These are phyloP conservation scores for Helleia helle DNA, from an alignment of 2,888 invertebrate genomes.

Conservation along the genomic window DNA sequence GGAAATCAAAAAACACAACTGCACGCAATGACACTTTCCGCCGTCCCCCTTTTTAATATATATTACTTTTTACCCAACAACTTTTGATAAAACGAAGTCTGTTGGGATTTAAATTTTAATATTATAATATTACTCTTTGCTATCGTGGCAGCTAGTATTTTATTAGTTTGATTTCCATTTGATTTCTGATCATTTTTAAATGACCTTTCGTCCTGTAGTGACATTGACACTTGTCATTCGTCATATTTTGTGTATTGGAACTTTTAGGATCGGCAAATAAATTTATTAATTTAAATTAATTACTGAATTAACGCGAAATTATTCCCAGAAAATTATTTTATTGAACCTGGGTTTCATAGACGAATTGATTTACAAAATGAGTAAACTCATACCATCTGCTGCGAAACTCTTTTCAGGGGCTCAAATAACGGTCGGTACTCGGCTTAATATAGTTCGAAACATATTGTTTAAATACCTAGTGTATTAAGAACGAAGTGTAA, in stretches of 20 bases:
- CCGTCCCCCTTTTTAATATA: too few relatives aligned
- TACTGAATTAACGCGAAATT: too few relatives aligned
- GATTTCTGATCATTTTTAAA: conserved; percentile 14
- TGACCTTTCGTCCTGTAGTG: conserved; percentile 21
- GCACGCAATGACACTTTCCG: too few relatives aligned
- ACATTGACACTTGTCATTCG: conserved; percentile 15
- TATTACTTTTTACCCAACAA: too few relatives aligned
- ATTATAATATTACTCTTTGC: too few relatives aligned
- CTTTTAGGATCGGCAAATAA: conserved; percentile 16
- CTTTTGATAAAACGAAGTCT: too few relatives aligned
- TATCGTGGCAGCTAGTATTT: too few relatives aligned
- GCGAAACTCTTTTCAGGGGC: conserved; percentile 48
- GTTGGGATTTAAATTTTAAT: too few relatives aligned
- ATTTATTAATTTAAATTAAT: too few relatives aligned
- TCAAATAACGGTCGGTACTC: conserved; percentile 41
- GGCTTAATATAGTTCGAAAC: conserved; percentile 13
- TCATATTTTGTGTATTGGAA: too few relatives aligned
- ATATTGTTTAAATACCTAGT: conserved; percentile 2
- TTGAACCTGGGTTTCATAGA: conserved; percentile 52
- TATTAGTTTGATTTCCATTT: too few relatives aligned
- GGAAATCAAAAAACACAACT: too few relatives aligned
- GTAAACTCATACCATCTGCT: conserved; percentile 50
- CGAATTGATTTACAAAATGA: conserved; percentile 47
- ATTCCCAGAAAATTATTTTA: conserved; percentile 35
- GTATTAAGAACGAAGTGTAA: not conserved